Evolutionary conservation across 2,113 vertebrate species (phyloP).

Genomic region (Callithrix jacchus): DNA sequence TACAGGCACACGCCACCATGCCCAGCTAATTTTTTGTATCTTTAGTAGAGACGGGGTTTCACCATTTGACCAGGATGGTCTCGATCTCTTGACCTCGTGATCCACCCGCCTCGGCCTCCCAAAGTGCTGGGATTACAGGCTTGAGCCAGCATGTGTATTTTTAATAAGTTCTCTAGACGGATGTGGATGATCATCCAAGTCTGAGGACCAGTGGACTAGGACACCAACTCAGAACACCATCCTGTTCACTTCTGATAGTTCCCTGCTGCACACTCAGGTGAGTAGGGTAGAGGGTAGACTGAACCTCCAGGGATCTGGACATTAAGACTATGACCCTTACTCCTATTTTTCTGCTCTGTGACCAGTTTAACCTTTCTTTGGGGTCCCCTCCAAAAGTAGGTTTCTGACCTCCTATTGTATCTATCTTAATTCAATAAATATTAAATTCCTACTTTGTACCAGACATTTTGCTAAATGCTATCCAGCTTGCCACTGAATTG

Average conservation of each 20-base stretch:
- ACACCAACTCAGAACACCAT: not conserved
- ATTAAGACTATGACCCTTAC: not conserved
- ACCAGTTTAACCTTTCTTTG: not conserved
- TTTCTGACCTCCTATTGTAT: not conserved
- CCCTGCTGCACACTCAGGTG: not conserved
- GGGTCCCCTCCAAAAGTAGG: not conserved
- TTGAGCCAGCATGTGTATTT: not conserved
- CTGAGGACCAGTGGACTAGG: not conserved
- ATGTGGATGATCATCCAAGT: not conserved
- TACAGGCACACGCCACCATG: too few species aligned
- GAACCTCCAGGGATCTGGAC: not conserved
- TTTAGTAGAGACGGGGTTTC: too few species aligned
- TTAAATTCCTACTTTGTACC: not conserved
- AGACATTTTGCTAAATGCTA: not conserved
- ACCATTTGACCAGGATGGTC: too few species aligned
- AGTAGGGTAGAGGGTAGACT: too few species aligned
- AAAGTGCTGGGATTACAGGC: too few species aligned
- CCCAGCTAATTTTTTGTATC: too few species aligned
- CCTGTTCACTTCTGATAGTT: not conserved
- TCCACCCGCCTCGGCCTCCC: too few species aligned
- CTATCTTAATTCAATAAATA: not conserved
- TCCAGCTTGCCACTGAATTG: not conserved
- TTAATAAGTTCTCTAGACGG: not conserved
- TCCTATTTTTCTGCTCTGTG: not conserved
- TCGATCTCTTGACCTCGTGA: too few species aligned